phyloP scores from a whole-genome alignment of 2,888 invertebrate species.

The Pachydiplax longipennis region DNA sequence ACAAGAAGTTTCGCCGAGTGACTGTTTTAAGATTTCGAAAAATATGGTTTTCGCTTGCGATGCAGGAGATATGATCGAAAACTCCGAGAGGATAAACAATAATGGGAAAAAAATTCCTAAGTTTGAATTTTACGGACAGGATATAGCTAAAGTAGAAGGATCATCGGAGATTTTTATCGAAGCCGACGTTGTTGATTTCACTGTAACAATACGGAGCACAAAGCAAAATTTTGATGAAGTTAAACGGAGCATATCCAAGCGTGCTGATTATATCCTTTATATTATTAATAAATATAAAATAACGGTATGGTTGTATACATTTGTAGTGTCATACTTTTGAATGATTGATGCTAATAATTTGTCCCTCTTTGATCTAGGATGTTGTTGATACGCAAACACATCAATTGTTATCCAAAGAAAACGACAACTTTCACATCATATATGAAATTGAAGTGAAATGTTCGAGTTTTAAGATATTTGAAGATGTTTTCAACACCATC shows the following conservation, averaged over 20 bases:
- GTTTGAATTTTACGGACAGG: not conserved
- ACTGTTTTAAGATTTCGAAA: not conserved
- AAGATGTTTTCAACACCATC: not conserved
- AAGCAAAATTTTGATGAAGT: not conserved
- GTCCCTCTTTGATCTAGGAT: not conserved
- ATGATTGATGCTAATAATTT: not conserved
- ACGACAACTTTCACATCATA: not conserved
- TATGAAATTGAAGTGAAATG: not conserved
- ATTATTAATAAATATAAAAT: not conserved
- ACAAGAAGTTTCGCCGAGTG: too few species aligned
- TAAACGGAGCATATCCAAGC: not conserved
- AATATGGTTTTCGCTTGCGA: not conserved
- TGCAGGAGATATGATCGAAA: not conserved
- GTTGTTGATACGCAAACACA: not conserved
- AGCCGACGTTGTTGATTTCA: conserved; percentile 15
- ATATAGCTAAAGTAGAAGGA: conserved; percentile 9
- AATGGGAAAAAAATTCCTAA: not conserved
- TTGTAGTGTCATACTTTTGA: not conserved
- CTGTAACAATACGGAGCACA: not conserved
- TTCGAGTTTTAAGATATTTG: not conserved
- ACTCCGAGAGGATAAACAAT: not conserved
- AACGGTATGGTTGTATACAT: not conserved
- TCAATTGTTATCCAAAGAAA: not conserved
- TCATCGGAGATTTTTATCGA: not conserved
- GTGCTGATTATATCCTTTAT: not conserved